Percentiles rank a stretch among this genome's conserved stretches.
Conservation (phyloP, 2,888 invertebrate genomes). For the Heliconius ismenius region DNA sequence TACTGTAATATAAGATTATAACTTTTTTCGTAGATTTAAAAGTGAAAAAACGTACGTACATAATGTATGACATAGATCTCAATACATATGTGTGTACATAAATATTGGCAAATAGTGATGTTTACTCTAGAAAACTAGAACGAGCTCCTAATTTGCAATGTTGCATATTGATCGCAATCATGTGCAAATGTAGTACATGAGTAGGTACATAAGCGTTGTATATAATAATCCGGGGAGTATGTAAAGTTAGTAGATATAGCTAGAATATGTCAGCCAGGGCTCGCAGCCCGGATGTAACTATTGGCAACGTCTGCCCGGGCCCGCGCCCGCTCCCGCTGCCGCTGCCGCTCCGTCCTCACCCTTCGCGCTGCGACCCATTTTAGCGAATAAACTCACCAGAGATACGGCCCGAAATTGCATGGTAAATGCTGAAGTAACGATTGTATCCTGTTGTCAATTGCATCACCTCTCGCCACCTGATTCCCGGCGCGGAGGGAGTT, state of each 20-base stretch:
- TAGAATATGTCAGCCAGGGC: constrained; percentile 49
- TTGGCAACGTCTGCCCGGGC: constrained; percentile 52
- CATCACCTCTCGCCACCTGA: constrained; percentile 57
- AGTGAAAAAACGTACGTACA: too few relatives aligned
- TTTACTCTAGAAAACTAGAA: constrained; percentile 13
- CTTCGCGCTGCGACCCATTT: constrained; percentile 43
- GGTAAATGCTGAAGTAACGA: constrained; percentile 45
- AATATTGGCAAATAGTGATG: background rate
- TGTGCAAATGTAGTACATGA: constrained; percentile 26
- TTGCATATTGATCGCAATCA: constrained; percentile 41
- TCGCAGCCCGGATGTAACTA: constrained; percentile 57
- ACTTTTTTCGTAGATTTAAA: too few relatives aligned
- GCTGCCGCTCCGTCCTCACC: constrained; percentile 17
- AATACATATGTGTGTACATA: background rate
- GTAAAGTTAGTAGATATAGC: constrained; percentile 45
- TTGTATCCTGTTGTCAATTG: constrained; percentile 51
- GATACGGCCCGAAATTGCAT: constrained; percentile 47
- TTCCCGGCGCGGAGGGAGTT: constrained; percentile 52
- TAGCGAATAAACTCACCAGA: constrained; percentile 43
- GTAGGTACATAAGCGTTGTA: constrained; percentile 37
- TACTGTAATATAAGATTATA: too few relatives aligned
- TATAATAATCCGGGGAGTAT: constrained; percentile 46
- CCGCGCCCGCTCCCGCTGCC: constrained; percentile 35
- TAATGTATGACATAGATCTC: background rate
- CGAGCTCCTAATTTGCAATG: constrained; percentile 45